phyloP scores from a whole-genome alignment of 2,888 invertebrate species.

The Hofmannophila pseudospretella region DNA sequence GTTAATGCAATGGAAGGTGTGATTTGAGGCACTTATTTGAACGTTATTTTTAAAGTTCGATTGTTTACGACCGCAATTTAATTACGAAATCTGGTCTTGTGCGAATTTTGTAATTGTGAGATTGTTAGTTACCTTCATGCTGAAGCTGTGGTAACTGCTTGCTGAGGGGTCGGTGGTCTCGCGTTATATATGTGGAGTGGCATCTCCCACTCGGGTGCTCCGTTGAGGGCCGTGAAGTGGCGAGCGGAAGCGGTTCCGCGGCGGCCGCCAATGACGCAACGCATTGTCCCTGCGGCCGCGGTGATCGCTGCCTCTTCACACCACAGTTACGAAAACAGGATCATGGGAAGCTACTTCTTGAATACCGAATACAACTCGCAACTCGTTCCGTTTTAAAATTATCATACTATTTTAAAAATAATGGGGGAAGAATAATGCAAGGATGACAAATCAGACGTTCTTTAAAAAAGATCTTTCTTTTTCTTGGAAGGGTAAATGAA shows the following conservation, averaged over 20 bases:
- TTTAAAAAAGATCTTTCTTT: no score
- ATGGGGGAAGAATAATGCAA: no score
- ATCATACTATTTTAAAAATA: no score
- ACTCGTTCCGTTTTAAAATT: no score
- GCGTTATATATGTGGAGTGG: slow-evolving; percentile 54
- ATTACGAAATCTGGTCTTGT: not conserved
- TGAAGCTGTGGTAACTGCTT: slow-evolving; percentile 68
- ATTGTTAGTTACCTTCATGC: slow-evolving; percentile 62
- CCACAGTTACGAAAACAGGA: slow-evolving; percentile 19
- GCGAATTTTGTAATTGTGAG: slow-evolving; percentile 3
- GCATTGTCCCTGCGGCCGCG: slow-evolving; percentile 50
- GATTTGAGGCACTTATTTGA: not conserved
- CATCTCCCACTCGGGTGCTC: slow-evolving; percentile 56
- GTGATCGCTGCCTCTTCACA: slow-evolving; percentile 1
- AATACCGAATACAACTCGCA: no score
- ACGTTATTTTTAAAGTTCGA: not conserved
- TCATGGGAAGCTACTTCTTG: slow-evolving; percentile 10
- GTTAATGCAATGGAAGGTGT: not conserved
- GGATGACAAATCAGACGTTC: no score
- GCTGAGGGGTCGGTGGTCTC: slow-evolving; percentile 48
- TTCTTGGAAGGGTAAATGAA: no score
- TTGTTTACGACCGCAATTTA: not conserved
- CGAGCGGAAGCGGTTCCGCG: slow-evolving; percentile 61
- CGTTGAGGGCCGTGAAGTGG: slow-evolving; percentile 36
- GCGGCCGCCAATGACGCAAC: slow-evolving; percentile 52